Evolutionary conservation across 1,140 invertebrate species (phyloP), one percentile per base, ranked within the genome.

Genomic region (Drosophila mojavensis): DNA sequence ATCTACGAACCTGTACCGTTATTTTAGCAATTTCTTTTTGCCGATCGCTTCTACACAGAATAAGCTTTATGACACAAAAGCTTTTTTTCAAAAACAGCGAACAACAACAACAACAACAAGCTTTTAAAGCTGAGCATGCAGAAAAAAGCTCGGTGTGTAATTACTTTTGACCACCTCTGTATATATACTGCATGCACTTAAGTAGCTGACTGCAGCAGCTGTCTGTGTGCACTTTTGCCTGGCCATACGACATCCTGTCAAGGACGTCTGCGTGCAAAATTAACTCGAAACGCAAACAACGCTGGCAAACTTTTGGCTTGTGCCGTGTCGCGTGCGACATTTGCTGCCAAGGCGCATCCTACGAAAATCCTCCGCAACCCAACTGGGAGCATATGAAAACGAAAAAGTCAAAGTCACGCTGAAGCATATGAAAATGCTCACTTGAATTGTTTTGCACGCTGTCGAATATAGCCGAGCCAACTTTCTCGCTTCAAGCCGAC

Each of bases 301-400:
- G 79, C 77, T 70, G 79, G 76, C 65, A 88, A 86, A 86, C 83
- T 86, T 88, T 88, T 83, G 67, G 76, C 83, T 76, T 85, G 78
- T 82, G 65, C 64, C 75, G 79, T 82, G 82, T 75, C 70, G 65
- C 64, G 51, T n/a, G 17, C 51, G 51, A 54, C 67, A 47, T 74
- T 64, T 55, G 48, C 61, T 65, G 33, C 53, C 45, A 26, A 9
- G 43, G 13, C 48, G 6, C 36, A 43, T 9, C 48, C 48, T 28
- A 7, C 28, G 26, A 36, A 45, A 36, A 36, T 58, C 45, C 43
- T 50, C 20, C 20, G 7, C 41, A 24, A 3, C 64, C 13, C 47
- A 28, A 7, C n/a, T 26, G 59, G 15, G 13, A 20, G 33, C 13
- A 6, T 4, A 26, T 56, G 48, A 59, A 69, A 69, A 77, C 65